phyloP scores from a whole-genome alignment of 1,140 invertebrate species.

The Calephelis nemesis region DNA sequence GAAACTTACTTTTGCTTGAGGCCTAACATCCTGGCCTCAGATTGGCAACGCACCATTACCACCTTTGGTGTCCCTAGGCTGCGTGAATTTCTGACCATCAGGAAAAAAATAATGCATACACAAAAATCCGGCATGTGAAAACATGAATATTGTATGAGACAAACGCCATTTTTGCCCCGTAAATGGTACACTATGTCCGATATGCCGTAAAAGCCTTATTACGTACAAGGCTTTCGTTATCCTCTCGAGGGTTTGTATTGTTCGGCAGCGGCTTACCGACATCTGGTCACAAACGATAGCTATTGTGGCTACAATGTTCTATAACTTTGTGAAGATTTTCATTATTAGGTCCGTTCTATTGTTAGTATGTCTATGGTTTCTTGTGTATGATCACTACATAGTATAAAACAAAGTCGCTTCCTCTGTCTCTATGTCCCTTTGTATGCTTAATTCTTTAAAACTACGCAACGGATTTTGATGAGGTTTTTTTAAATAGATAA shows the following conservation, averaged over 20 bases:
- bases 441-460: too few relatives aligned
- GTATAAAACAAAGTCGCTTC: too few relatives aligned
- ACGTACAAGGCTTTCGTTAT: slow-evolving; percentile 21
- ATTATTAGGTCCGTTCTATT: neutral
- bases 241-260: slow-evolving; percentile 19
- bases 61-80: too few relatives aligned
- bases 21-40: too few relatives aligned
- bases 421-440: too few relatives aligned
- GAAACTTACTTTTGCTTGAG: too few relatives aligned
- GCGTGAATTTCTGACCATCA: too few relatives aligned
- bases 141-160: neutral
- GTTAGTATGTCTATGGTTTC: neutral
- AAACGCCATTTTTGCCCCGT: neutral
- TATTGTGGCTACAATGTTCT: slow-evolving; percentile 24
- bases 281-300: slow-evolving; percentile 28
- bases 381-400: too few relatives aligned
- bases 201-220: slow-evolving; percentile 19
- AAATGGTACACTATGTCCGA: slow-evolving; percentile 20
- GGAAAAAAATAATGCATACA: neutral
- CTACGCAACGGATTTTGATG: too few relatives aligned
- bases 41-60: too few relatives aligned
- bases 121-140: neutral
- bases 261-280: slow-evolving; percentile 23
- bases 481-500: too few relatives aligned
- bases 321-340: too few relatives aligned